phyloP scores from a whole-genome alignment of 2,797 vertebrate genomes.

The Fratercula arctica region DNA sequence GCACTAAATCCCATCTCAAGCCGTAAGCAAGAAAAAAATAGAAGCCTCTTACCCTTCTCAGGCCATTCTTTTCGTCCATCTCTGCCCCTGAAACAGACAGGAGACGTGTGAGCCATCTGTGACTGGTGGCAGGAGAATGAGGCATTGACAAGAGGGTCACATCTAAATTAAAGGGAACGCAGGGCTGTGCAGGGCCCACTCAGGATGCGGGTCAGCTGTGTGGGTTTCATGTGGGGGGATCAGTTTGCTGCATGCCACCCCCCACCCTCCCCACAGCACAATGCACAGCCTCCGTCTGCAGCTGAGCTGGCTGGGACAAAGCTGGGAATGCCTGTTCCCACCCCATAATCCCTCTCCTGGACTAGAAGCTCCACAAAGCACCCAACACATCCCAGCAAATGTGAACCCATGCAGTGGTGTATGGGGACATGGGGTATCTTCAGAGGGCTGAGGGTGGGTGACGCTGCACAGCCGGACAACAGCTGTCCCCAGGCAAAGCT shows the following conservation, averaged over 20 bases:
- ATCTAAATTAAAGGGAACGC: neutral
- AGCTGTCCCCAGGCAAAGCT: neutral
- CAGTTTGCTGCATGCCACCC: neutral
- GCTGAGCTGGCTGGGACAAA: neutral
- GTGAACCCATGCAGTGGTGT: neutral
- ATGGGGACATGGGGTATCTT: neutral
- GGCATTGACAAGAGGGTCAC: neutral
- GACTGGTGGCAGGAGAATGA: accelerated
- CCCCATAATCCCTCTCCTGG: neutral
- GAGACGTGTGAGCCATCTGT: neutral
- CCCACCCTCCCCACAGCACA: neutral
- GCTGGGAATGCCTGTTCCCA: neutral
- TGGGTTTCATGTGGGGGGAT: neutral
- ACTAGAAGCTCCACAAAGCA: neutral
- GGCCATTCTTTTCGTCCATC: neutral
- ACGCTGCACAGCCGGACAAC: neutral
- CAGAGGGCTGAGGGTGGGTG: neutral
- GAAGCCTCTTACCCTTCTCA: conserved; percentile 32
- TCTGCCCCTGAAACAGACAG: conserved; percentile 43
- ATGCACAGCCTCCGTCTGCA: neutral
- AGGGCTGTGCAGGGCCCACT: neutral
- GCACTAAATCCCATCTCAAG: neutral
- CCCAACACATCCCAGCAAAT: neutral
- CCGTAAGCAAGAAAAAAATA: neutral
- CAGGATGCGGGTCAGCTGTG: neutral